Evolutionary conservation across 2,113 vertebrate species (phyloP), one percentile per base, ranked within the genome.

Genomic region (Rhea americana): DNA sequence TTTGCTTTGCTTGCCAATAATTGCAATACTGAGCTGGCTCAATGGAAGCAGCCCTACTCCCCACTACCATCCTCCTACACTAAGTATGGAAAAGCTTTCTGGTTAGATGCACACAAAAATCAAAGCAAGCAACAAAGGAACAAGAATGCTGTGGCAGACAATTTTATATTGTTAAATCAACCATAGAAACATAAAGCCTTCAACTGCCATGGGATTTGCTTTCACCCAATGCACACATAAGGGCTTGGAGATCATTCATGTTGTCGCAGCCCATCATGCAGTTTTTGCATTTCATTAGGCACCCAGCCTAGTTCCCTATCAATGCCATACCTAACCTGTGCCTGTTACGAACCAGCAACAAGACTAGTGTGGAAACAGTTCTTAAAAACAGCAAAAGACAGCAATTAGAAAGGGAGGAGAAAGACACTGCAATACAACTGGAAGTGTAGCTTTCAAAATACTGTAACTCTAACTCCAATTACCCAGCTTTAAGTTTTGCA

Each of bases 1-100:
- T 95, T 95, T 94, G 93, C 96, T 93, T 87, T 85, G 92, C 93
- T 82, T 94, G 95, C 95, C 91, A 95, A 56, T 92, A 92, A 96
- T n/a, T 93, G 94, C 96, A 93, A 67, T 0, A n/a, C 59, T n/a
- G 94, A 92, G 62, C 91, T 56, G 81, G 93, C 87, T 92, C n/a
- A 11, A 58, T 78, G 90, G 86, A 75, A 93, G 93, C 91, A 77
- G 89, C 77, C 14, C 45, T 41, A 14, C 59, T 77, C 79, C 85
- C 82, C 18, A 37, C 50, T 63, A 51, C 30, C 91, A 37, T 76
- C 91, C 85, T 91, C 93, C 95, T 45, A 82, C 91, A 79, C 51
- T 1, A 82, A 37, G 45, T 37, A 94, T 93, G 93, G 65, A 89
- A 5, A 84, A 90, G 92, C 90, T 81, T 80, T 45, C 88, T 48